These are phyloP conservation scores for Standfussiana lucernea DNA, from an alignment of 2,888 invertebrate genomes.

Conservation along the genomic window DNA sequence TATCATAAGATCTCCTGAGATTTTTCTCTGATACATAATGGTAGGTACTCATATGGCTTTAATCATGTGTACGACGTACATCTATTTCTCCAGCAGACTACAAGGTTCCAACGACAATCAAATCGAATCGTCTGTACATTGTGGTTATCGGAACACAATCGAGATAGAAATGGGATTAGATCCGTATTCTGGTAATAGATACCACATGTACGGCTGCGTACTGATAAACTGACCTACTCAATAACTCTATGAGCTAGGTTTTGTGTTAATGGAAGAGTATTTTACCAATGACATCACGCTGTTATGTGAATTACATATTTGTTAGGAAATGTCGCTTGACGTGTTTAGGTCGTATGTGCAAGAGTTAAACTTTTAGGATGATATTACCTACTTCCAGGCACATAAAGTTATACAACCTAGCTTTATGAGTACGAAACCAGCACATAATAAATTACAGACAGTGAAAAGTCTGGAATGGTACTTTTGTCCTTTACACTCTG, in stretches of 20 bases:
- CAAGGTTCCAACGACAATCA: neutral
- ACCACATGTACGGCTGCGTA: neutral
- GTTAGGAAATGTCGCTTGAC: neutral
- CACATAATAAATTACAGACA: neutral
- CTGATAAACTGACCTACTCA: neutral
- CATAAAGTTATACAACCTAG: neutral
- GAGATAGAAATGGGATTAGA: neutral
- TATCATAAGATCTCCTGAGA: neutral
- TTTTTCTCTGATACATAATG: too few relatives aligned
- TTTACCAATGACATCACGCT: neutral
- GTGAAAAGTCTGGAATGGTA: constrained; percentile 25
- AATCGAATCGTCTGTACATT: neutral
- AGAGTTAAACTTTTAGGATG: neutral
- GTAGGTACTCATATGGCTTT: too few relatives aligned
- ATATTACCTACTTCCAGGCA: neutral
- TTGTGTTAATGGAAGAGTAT: neutral
- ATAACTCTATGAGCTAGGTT: neutral
- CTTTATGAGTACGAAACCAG: neutral
- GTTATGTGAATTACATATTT: neutral
- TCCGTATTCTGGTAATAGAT: neutral
- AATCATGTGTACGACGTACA: neutral
- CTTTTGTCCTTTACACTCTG: neutral
- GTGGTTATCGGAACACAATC: neutral
- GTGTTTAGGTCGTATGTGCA: neutral
- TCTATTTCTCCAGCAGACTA: neutral